Evolutionary conservation across 2,797 vertebrate species (phyloP).

Genomic region (Tadarida brasiliensis): DNA sequence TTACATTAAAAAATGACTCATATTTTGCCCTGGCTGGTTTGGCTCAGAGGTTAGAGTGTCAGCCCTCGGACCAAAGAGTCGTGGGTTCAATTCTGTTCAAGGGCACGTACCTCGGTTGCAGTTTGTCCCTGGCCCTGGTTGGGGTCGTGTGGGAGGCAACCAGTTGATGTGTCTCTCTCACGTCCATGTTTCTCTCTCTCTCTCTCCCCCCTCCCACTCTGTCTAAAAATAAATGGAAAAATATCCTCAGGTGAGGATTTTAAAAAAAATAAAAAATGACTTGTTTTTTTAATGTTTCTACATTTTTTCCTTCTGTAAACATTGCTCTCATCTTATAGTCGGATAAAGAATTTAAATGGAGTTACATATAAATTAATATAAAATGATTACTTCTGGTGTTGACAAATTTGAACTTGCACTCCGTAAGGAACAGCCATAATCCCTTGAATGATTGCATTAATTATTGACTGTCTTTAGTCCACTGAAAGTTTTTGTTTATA

Average conservation of each 20-base stretch:
- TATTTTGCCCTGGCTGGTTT: too few relatives aligned
- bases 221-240: too few relatives aligned
- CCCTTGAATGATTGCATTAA: slow-evolving; percentile 45
- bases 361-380: slow-evolving; percentile 78
- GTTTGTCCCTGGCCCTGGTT: too few relatives aligned
- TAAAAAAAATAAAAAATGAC: not conserved
- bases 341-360: slow-evolving; percentile 78
- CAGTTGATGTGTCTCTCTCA: too few relatives aligned
- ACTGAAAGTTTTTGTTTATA: slow-evolving; percentile 69
- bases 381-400: slow-evolving; percentile 63
- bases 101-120: too few relatives aligned
- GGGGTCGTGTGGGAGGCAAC: too few relatives aligned
- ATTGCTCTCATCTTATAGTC: slow-evolving; percentile 84
- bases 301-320: slow-evolving; percentile 85
- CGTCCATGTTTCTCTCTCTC: too few relatives aligned
- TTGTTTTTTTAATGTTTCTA: slow-evolving; percentile 16
- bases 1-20: slow-evolving; percentile 23
- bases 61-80: too few relatives aligned
- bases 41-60: too few relatives aligned
- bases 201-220: too few relatives aligned
- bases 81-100: too few relatives aligned
- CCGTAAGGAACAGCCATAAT: slow-evolving; percentile 80
- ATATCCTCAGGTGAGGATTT: too few relatives aligned
- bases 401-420: slow-evolving; percentile 80
- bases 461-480: slow-evolving; percentile 65